These are phyloP conservation scores for Lepus europaeus DNA, from an alignment of 2,113 vertebrate genomes.

Conservation along the genomic window DNA sequence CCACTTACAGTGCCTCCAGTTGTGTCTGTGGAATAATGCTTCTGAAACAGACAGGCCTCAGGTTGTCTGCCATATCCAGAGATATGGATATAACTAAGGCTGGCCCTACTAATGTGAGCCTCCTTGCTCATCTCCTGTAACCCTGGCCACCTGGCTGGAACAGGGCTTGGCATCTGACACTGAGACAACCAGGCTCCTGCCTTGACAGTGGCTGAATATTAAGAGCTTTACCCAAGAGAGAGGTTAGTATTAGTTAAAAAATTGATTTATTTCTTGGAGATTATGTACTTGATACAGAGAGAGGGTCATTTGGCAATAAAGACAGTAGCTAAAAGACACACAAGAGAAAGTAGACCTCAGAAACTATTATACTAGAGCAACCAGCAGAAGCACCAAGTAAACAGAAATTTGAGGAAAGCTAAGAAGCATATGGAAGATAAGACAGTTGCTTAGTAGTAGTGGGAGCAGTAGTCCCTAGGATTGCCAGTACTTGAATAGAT, in stretches of 20 bases:
- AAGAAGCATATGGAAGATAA: slow-evolving; percentile 11
- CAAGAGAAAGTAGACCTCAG: not conserved
- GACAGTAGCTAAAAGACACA: slow-evolving; percentile 2
- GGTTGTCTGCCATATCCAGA: not conserved
- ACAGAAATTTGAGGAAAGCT: not conserved
- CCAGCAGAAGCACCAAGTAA: not conserved
- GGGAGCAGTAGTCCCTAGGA: not conserved
- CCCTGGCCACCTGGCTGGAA: not conserved
- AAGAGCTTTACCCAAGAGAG: slow-evolving; percentile 28
- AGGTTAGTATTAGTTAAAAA: slow-evolving; percentile 46
- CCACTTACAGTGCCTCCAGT: not conserved
- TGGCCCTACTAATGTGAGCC: not conserved
- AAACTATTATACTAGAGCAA: not conserved
- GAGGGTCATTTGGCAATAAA: not conserved
- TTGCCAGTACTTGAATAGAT: not conserved
- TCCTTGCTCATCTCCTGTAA: not conserved
- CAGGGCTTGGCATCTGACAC: not conserved
- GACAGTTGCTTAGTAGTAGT: not conserved
- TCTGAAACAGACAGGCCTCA: not conserved
- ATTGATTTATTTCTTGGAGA: slow-evolving; percentile 7
- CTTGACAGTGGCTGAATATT: not conserved
- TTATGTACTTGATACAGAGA: slow-evolving; percentile 16
- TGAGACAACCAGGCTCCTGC: not conserved
- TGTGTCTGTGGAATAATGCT: not conserved
- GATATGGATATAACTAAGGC: not conserved